Base-by-base conservation (phyloP, 1,140 invertebrate species). In the Aleiodes sp. region DNA sequence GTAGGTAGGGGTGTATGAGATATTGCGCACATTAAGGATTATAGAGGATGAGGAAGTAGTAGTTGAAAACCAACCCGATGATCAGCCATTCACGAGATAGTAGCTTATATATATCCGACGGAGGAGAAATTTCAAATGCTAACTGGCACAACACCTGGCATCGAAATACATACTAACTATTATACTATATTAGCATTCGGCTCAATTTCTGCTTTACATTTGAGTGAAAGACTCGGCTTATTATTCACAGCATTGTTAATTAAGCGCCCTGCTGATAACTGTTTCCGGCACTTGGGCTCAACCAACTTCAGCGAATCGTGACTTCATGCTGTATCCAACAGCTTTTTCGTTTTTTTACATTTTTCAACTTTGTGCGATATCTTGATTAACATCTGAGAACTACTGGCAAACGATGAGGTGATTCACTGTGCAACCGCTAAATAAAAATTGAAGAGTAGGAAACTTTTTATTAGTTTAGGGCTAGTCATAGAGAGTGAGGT, bases 191-290 rank as follows among this genome's bases (percentile, higher is more conserved):
- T 43, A 43, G 39, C 12, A 43, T 52, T 52, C 16, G 10, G 16
- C 46, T 52, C 46, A 24, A 24, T 52, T 52, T 24, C 46, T 43
- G 19, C n/a, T 43, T 43, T 43, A 16, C 39, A 43, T 43, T 43
- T 16, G 39, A 43, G 39, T 43, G 39, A 4, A 16, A 12, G 28
- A 60, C 21, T 31, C 28, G 24, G 7, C 0, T 52, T 6, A 52
- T 59, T 59, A 59, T 29, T 59, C 28, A 12, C 10, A 10, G 56
- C 3, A 59, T 14, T 59, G 1, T 59, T 59, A 59, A 59, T 59
- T 59, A 16, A 31, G 7, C 26, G 2, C 10, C 3, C 28, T 24
- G 46, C 9, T 56, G 26, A 33, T 59, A 26, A 31, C n/a, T 3
- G 28, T 14, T 43, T 43, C n/a, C 4, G 4, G n/a, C 39, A 43